Evolutionary conservation across 1,140 invertebrate species (phyloP).

Genomic region (Megathymus violae): DNA sequence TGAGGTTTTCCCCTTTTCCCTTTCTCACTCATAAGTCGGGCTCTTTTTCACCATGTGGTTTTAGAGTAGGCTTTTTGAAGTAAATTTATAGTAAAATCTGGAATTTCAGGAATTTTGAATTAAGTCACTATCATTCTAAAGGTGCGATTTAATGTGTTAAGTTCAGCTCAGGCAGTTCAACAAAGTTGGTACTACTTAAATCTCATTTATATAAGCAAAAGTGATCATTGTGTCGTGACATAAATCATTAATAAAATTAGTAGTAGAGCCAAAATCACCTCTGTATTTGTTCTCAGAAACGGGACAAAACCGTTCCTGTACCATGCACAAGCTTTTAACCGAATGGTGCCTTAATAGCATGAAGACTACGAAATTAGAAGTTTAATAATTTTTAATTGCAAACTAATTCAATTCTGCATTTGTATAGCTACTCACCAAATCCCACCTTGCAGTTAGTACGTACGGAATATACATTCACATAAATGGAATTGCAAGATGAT

Average conservation of each 20-base stretch:
- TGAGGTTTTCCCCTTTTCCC: no score
- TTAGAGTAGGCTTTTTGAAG: no score
- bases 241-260: conserved; percentile 6
- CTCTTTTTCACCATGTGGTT: no score
- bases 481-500: conserved; percentile 1
- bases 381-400: background rate
- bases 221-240: background rate
- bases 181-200: conserved; percentile 2
- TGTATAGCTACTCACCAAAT: conserved; percentile 16
- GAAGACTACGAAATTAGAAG: background rate
- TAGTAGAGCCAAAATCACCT: conserved; percentile 9
- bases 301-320: conserved; percentile 7
- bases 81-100: no score
- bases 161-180: conserved; percentile 9
- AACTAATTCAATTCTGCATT: background rate
- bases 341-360: conserved; percentile 15
- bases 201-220: conserved; percentile 1
- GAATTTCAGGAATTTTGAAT: no score
- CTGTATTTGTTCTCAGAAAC: background rate
- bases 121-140: no score
- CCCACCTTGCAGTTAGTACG: conserved; percentile 16
- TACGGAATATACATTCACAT: conserved; percentile 5
- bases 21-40: no score
- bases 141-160: no score
- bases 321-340: conserved; percentile 25